Base-by-base conservation (phyloP, 2,113 vertebrate genomes). In the Psettodes erumei region DNA sequence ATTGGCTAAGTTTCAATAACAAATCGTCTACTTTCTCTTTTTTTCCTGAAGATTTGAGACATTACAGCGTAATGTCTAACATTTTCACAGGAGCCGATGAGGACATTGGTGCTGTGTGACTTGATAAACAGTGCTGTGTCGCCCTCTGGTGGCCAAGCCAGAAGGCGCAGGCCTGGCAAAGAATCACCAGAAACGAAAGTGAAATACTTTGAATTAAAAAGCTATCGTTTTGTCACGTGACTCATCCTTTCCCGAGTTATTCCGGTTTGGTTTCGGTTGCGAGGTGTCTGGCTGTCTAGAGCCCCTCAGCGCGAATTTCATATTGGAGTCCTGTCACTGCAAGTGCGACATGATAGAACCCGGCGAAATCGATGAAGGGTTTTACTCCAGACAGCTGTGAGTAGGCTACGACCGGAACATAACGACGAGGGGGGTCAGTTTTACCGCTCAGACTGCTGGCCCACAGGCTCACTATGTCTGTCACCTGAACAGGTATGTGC, bases 341-440 rank as follows among this genome's bases (percentile, higher is more conserved):
- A 23, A 37, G 15, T 4, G 10, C 28, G 84, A 61, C 58, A 91
- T 93, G 92, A 58, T 87, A 21, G 59, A 48, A 23, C 21, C 0
- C 35, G 40, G 8, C 6, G 64, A 79, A 7, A 92, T 96, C 4
- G 94, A 91, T 50, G 93, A 94, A 51, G 70, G 85, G 0, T 84
- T 92, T 7, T 97, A 97, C 73, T 98, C 96, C 0, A 91, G 96
- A 47, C 96, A 97, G 43, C 90, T 96, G 96, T 98, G 78, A 93
- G 96, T 93, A 40, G 8, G 8, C n/a, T n/a, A 81, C 12, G 0
- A 40, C 12, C 8, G 1, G 1, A 8, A 9, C 28, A 28, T 0
- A 18, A 1, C 2, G 1, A 8, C 1, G 1, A 13, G 13, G 2
- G 8, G 8, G 3, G 1, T 15, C 5, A 0, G 3, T 48, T 32